A percentile compares a stretch with the other conserved stretches of the same genome.
These are phyloP conservation scores for Oostethus manadensis DNA, from an alignment of 2,113 vertebrate species.

Conservation along the genomic window DNA sequence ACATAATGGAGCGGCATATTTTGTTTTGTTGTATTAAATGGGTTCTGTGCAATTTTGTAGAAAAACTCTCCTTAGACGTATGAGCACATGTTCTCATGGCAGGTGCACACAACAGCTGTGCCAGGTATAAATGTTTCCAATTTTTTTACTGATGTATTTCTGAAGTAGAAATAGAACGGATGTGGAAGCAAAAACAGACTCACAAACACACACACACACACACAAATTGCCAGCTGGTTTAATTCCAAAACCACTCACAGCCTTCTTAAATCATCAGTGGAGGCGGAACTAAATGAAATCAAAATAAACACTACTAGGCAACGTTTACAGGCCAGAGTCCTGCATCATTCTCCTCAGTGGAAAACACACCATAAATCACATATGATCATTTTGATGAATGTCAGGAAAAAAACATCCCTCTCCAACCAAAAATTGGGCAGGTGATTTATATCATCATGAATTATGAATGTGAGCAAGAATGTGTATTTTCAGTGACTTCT, in stretches of 20 bases:
- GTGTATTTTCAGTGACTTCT: constrained; percentile 5
- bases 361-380: constrained; percentile 11
- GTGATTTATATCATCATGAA: constrained; percentile 9
- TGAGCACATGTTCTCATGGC: constrained; percentile 5
- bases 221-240: constrained; percentile 12
- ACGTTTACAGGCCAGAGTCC: constrained; percentile 1
- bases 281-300: constrained; percentile 8
- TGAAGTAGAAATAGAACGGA: not conserved
- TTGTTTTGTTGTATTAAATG: too few relatives aligned
- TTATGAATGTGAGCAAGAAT: not conserved
- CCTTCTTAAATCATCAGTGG: constrained; percentile 15
- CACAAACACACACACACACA: constrained; percentile 19
- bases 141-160: not conserved
- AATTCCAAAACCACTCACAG: constrained; percentile 6
- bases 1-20: too few relatives aligned
- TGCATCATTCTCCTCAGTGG: constrained; percentile 3
- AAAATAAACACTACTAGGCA: constrained; percentile 4
- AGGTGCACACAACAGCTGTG: constrained; percentile 1
- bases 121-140: not conserved
- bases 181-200: constrained; percentile 9
- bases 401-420: not conserved
- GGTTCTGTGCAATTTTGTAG: too few relatives aligned
- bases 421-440: constrained; percentile 1
- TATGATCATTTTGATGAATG: constrained; percentile 1
- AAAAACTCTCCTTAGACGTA: not conserved